These are phyloP conservation scores for Oxyscelio sp. DNA, from an alignment of 2,888 invertebrate species.

Conservation along the genomic window DNA sequence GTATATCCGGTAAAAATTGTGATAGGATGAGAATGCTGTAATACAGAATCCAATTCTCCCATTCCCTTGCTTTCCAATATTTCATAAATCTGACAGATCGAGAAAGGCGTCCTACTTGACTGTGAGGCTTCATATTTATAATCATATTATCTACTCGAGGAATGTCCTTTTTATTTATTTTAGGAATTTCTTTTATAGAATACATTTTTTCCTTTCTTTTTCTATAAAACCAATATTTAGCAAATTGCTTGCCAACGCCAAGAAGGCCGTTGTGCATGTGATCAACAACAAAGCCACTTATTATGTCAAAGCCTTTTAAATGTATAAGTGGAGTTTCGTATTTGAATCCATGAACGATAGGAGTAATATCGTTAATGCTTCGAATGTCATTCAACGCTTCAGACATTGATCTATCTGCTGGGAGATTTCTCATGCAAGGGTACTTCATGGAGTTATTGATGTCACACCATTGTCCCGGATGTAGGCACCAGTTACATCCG, in stretches of 20 bases:
- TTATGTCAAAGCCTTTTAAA: slow-evolving; percentile 65
- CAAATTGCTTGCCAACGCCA: too few species aligned
- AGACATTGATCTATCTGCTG: background rate
- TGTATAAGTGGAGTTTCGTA: slow-evolving; percentile 23
- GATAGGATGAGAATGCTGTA: background rate
- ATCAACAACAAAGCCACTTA: too few species aligned
- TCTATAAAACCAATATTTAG: slow-evolving; percentile 57
- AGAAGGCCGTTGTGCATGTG: slow-evolving; percentile 69
- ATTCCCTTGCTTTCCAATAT: slow-evolving; percentile 5
- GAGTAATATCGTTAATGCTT: background rate
- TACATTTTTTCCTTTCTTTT: background rate
- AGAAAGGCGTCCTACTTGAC: slow-evolving; percentile 6
- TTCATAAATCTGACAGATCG: slow-evolving; percentile 4
- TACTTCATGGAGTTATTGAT: background rate
- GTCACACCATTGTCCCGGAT: slow-evolving; percentile 34
- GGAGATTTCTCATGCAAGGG: background rate
- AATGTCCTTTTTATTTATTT: background rate
- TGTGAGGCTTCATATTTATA: background rate
- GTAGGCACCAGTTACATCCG: slow-evolving; percentile 68
- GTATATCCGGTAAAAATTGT: background rate
- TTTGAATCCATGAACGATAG: background rate
- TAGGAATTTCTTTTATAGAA: background rate
- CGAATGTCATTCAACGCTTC: background rate
- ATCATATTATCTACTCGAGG: background rate
- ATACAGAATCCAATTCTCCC: too few species aligned